Conservation (phyloP, 2,888 invertebrate species). For the Papilio demoleus region DNA sequence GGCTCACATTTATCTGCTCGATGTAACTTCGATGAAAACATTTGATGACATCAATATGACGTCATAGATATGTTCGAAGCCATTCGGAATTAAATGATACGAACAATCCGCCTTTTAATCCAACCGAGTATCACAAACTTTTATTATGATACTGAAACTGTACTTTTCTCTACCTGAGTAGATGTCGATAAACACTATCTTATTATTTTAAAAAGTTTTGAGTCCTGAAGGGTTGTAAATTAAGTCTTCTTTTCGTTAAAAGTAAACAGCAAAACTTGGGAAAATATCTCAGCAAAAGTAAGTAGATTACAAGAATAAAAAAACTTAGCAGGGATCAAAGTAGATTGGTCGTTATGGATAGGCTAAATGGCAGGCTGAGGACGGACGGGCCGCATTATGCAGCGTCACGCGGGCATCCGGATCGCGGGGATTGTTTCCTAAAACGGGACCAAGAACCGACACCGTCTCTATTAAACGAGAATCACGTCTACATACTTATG, state of each 20-base stretch:
- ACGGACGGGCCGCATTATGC: constrained; percentile 73
- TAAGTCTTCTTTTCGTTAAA: no score
- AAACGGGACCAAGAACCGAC: constrained; percentile 74
- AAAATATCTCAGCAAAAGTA: no score
- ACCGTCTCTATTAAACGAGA: constrained; percentile 68
- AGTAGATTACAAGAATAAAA: no score
- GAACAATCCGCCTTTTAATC: constrained; percentile 64
- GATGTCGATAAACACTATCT: no score
- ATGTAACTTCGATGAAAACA: constrained; percentile 78
- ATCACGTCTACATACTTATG: constrained; percentile 49
- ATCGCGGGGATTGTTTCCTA: constrained; percentile 79
- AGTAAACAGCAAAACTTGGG: no score
- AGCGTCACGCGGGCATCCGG: constrained; percentile 72
- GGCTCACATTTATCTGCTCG: constrained; percentile 76
- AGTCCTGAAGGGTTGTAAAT: no score
- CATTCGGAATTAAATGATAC: constrained; percentile 59
- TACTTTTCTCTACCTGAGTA: no score
- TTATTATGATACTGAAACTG: no score
- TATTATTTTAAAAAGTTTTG: no score
- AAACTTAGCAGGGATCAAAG: constrained; percentile 38
- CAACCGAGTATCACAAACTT: constrained; percentile 1
- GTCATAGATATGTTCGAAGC: constrained; percentile 67
- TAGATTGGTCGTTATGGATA: constrained; percentile 60
- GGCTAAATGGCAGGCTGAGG: constrained; percentile 57
- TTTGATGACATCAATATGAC: constrained; percentile 76